A percentile compares a stretch with the other conserved stretches of the same genome.
Evolutionary conservation across 2,797 vertebrate genomes (phyloP).

Genomic region (Sitta carolinensis): DNA sequence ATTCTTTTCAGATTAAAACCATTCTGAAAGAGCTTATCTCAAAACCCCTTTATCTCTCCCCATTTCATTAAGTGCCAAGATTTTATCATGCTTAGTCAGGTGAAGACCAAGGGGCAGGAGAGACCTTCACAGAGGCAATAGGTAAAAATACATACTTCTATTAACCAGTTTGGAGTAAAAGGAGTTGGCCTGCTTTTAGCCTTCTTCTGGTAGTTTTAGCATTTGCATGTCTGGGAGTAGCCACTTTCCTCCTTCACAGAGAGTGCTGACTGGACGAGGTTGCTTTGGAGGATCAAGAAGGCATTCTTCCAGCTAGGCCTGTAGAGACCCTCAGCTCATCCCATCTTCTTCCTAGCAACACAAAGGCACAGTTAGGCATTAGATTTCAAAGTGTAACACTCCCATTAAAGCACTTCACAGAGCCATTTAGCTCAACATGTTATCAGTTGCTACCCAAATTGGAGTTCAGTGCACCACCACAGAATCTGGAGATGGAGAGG

Average conservation of each 20-base stretch:
- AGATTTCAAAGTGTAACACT: not conserved
- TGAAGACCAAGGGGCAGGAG: not conserved
- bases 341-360: not conserved
- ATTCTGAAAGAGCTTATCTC: conserved; percentile 6
- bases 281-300: not conserved
- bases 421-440: not conserved
- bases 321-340: not conserved
- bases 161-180: not conserved
- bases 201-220: not conserved
- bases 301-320: not conserved
- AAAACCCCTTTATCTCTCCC: not conserved
- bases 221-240: not conserved
- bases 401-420: not conserved
- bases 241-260: not conserved
- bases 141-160: not conserved
- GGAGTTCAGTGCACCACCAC: not conserved
- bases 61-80: not conserved
- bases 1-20: not conserved
- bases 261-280: not conserved
- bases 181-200: not conserved
- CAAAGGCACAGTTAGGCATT: not conserved
- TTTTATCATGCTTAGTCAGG: conserved; percentile 5
- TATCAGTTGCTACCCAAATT: not conserved
- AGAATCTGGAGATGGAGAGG: not conserved
- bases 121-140: not conserved